Evolutionary conservation across 35 echinoderm and acorn worm species (phyloP).

Genomic region (Lytechinus pictus): DNA sequence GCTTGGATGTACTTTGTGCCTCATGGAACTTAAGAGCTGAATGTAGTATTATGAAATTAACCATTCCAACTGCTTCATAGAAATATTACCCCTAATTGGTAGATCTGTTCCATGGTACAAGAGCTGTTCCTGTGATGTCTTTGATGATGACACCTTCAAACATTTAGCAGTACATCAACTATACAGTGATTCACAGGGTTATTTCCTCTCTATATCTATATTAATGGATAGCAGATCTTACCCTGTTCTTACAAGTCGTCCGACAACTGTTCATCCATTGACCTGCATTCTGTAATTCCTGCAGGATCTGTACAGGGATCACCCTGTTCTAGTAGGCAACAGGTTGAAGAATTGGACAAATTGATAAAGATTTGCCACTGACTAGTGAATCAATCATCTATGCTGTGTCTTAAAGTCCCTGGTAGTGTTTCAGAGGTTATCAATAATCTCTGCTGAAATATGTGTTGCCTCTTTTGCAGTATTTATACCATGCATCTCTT

Average conservation of each 20-base stretch:
- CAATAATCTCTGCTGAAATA: not conserved
- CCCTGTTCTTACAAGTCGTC: not conserved
- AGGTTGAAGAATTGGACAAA: too few relatives aligned
- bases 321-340: too few relatives aligned
- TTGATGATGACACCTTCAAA: not conserved
- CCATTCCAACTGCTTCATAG: not conserved
- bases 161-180: not conserved
- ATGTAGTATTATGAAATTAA: not conserved
- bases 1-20: not conserved
- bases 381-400: not conserved
- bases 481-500: not conserved
- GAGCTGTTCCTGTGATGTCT: not conserved
- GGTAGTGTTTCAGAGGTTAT: not conserved
- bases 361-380: not conserved
- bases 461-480: not conserved
- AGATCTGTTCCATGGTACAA: not conserved
- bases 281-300: too few relatives aligned
- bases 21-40: not conserved
- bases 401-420: not conserved
- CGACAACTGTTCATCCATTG: not conserved
- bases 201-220: too few relatives aligned
- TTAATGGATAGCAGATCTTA: not conserved
- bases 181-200: not conserved
- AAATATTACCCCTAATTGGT: not conserved
- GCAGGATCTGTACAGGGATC: too few relatives aligned